These are phyloP conservation scores for Vannuccia rotundouncinata DNA, from an alignment of 2,888 invertebrate genomes.

Conservation along the genomic window DNA sequence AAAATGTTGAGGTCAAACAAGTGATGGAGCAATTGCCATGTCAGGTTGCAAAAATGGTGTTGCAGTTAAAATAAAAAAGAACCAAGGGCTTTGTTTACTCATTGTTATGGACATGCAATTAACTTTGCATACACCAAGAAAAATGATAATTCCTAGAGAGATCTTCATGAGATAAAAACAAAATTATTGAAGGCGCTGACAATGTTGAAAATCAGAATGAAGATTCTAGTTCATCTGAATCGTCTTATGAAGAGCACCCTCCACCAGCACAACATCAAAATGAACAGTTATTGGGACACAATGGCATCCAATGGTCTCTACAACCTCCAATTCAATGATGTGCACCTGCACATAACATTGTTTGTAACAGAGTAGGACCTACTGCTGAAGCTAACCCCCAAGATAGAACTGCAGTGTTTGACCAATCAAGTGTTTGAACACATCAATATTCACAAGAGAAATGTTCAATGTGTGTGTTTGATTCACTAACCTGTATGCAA, in stretches of 20 bases:
- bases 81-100: no score
- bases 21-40: no score
- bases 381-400: neutral
- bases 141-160: no score
- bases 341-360: neutral
- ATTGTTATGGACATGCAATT: no score
- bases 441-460: neutral
- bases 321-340: neutral
- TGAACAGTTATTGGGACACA: neutral
- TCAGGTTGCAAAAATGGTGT: no score
- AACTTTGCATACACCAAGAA: no score
- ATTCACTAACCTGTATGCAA: no score
- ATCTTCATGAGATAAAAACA: neutral
- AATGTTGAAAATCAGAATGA: constrained; percentile 10
- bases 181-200: no score
- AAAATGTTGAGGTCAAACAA: no score
- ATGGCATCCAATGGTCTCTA: neutral
- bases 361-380: neutral
- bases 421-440: no score
- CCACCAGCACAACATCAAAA: neutral
- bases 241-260: neutral
- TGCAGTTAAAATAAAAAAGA: no score
- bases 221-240: constrained; percentile 21
- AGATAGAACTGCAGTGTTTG: neutral
- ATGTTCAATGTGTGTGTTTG: neutral